Base-by-base conservation (phyloP, 2,888 invertebrate species). In the Chydorus sphaericus region DNA sequence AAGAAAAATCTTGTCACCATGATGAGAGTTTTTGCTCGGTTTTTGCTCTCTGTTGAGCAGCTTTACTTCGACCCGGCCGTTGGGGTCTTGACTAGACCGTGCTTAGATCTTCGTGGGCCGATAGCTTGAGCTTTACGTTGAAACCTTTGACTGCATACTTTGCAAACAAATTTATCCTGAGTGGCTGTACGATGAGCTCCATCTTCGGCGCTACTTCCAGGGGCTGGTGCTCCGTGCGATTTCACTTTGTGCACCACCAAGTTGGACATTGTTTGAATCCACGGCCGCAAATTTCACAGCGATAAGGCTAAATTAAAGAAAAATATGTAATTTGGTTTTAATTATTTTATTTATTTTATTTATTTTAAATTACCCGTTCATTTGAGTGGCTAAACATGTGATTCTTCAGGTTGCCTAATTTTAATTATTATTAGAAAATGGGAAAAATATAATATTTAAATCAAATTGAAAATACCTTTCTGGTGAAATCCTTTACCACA, bases 261-360 rank as follows among this genome's bases (percentile, higher is more conserved):
- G 69, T 85, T 85, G 10, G 84, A 84, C 75, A 83, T 83, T 85
- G 85, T 67, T 85, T 85, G 71, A 84, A 85, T 1, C 85, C 85
- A 64, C 82, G 82, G 57, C 77, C 71, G 67, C 85, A 85, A 48
- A 80, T 71, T 62, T 81, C 80, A 67, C 85, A 85, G 63, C 82
- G 81, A 66, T 85, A 85, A 0, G 85, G 85, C 7, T 44, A 20
- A 10, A 44, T 26, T 26, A 44, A 14, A 23, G 2, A 44, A 36
- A 36, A 16, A 36, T 36, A 6, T n/a, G 3, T 36, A n/a, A 36
- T 36, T 18, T 18, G 16, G 38, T 38, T 14, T 8, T n/a, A 3
- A 18, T 38, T 38, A 14, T 6, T 26, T 44, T 7, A 6, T 20
- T n/a, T 14, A 5, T 20, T 16, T 44, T 20, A 11, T 4, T 16